Conservation (phyloP, 2,113 vertebrate genomes). For the Scomber scombrus region DNA sequence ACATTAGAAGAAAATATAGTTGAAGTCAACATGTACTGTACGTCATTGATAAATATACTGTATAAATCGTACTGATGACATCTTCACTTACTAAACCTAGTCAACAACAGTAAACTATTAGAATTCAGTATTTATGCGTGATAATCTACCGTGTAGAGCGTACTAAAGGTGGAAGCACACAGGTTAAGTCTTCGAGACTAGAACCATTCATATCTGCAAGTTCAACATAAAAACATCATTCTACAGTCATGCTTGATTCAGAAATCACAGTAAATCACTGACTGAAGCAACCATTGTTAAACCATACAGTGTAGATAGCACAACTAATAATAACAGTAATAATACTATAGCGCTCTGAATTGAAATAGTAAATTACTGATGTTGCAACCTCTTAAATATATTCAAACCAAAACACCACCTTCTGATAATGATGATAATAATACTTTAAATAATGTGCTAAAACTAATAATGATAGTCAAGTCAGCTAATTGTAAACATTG, state of each 20-base stretch:
- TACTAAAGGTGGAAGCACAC: constrained; percentile 56
- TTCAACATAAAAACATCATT: constrained; percentile 28
- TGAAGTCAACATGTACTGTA: constrained; percentile 36
- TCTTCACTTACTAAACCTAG: constrained; percentile 48
- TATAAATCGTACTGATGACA: constrained; percentile 53
- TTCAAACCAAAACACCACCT: constrained; percentile 25
- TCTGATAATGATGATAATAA: constrained; percentile 30
- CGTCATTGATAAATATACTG: constrained; percentile 50
- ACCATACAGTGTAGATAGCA: constrained; percentile 51
- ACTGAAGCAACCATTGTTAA: constrained; percentile 50
- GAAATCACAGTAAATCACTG: constrained; percentile 58
- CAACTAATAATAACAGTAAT: constrained; percentile 43
- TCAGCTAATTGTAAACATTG: constrained; percentile 61
- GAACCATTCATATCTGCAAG: constrained; percentile 48
- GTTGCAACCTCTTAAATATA: constrained; percentile 26
- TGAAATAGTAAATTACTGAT: constrained; percentile 53
- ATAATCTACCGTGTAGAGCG: constrained; percentile 36
- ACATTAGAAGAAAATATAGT: constrained; percentile 46
- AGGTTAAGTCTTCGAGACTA: constrained; percentile 37
- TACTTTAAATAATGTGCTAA: constrained; percentile 24
- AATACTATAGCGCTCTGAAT: constrained; percentile 46
- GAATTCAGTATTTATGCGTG: constrained; percentile 52
- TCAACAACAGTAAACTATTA: constrained; percentile 52
- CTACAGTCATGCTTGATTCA: constrained; percentile 56
- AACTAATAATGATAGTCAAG: constrained; percentile 36